Evolutionary conservation across 2,113 vertebrate species (phyloP), one percentile per base, ranked within the genome.

Genomic region (Apteryx mantelli): DNA sequence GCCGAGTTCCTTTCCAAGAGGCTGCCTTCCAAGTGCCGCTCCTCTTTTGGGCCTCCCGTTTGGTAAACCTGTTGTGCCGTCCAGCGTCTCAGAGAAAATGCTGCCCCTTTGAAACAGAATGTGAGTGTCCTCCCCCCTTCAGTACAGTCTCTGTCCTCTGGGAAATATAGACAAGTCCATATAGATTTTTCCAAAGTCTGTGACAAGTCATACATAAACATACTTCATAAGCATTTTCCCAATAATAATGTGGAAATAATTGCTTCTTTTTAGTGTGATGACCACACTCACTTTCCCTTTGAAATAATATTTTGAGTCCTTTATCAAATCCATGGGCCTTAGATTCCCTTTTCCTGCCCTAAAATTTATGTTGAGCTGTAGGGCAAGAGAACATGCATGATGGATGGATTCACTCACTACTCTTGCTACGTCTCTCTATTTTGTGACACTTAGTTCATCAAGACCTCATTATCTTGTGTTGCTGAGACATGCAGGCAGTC

Each of bases 401-500:
- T 65, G 58, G 78, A 92, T 89, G 77, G 5, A 11, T 68, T 78
- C 70, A 18, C 56, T 69, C 28, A 0, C 61, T 65, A 2, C 56
- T 87, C 60, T 60, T 78, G 55, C 64, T 91, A 36, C 69, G 87
- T 74, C 53, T 85, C 48, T 56, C 76, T 52, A 61, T 75, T 68
- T 32, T 25, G 5, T 64, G 91, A 25, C 77, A 34, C 19, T 48
- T 46, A 76, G 13, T 71, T 94, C 81, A 66, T 68, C 80, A 64
- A 75, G 86, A 58, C 81, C 86, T 96, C 52, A 2, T 93, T 95
- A 91, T 53, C 65, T 52, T 8, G 65, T 78, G 74, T 32, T 83
- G 80, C 84, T 82, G 56, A 88, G 52, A 84, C 63, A 14, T 4
- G 14, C 38, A 74, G 89, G 24, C 86, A 58, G 65, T 86, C 69